Conservation (phyloP, 2,113 vertebrate genomes). For the Panurus biarmicus region DNA sequence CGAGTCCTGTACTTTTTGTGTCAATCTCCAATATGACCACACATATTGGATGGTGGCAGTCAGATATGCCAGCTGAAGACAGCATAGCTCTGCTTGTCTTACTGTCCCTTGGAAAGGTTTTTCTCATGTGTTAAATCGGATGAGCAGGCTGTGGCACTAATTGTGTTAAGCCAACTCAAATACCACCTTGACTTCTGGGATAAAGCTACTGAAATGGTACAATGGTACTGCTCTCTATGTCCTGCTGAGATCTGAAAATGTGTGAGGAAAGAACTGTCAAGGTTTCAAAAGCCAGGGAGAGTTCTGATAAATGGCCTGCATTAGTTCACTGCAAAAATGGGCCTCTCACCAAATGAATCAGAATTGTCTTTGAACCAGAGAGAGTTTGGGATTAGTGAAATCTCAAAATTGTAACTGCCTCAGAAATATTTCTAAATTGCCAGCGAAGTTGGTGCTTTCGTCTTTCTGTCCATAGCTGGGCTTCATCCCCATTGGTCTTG, state of each 20-base stretch:
- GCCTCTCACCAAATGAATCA: not conserved
- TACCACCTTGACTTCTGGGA: not conserved
- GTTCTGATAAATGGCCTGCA: not conserved
- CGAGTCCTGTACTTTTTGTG: not conserved
- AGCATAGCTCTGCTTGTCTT: not conserved
- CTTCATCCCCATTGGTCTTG: accelerated
- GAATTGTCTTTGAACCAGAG: not conserved
- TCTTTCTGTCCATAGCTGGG: not conserved
- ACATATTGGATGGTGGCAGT: no score
- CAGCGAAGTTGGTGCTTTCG: not conserved
- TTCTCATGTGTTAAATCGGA: not conserved
- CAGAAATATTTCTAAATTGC: not conserved
- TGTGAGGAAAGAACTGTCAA: not conserved
- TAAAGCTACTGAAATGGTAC: not conserved
- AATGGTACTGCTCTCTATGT: not conserved
- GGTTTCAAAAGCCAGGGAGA: not conserved
- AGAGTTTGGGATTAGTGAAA: not conserved
- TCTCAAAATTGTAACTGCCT: not conserved
- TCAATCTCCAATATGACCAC: no score
- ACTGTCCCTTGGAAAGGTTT: not conserved
- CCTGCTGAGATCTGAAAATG: not conserved
- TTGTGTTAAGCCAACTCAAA: not conserved
- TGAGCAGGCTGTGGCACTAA: not conserved
- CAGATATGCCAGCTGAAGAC: not conserved
- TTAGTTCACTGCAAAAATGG: not conserved